Conservation (phyloP, 2,797 vertebrate genomes). For the Hafferia zeledoni region DNA sequence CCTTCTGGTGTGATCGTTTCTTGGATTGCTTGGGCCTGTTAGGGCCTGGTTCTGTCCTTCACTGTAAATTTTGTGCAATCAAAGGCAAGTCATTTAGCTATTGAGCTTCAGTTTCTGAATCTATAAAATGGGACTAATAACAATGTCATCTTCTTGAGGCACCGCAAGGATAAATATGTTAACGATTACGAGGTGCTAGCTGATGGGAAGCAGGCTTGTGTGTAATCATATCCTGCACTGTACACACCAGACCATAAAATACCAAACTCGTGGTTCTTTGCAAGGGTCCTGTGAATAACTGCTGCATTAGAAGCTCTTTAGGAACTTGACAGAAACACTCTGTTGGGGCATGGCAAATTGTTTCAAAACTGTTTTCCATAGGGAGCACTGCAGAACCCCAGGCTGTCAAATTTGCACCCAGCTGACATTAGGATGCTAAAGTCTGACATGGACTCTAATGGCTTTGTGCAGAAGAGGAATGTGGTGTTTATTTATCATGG, state of each 20-base stretch:
- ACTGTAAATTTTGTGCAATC: background rate
- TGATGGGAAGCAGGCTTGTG: conserved; percentile 57
- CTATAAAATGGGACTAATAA: conserved; percentile 44
- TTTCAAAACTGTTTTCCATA: background rate
- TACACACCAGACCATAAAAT: conserved; percentile 47
- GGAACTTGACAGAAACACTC: background rate
- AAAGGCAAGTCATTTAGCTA: conserved; percentile 3
- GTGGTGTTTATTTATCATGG: conserved; percentile 60
- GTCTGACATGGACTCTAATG: conserved; percentile 27
- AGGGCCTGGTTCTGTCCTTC: background rate
- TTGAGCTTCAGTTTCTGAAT: conserved; percentile 45
- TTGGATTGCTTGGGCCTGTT: background rate
- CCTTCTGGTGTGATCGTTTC: background rate
- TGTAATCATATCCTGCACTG: conserved; percentile 58
- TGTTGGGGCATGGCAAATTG: background rate
- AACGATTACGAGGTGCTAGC: conserved; percentile 33
- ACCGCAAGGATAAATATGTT: conserved; percentile 49
- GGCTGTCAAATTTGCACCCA: conserved; percentile 36
- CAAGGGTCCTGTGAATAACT: conserved; percentile 25
- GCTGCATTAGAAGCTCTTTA: background rate
- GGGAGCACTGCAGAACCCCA: conserved; percentile 1
- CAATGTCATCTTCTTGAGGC: conserved; percentile 59
- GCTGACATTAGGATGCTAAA: conserved; percentile 22
- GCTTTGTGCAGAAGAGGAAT: conserved; percentile 40
- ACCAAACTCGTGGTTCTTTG: conserved; percentile 9